Conservation (phyloP, 2,888 invertebrate species). For the Cataglyphis altisquamis region DNA sequence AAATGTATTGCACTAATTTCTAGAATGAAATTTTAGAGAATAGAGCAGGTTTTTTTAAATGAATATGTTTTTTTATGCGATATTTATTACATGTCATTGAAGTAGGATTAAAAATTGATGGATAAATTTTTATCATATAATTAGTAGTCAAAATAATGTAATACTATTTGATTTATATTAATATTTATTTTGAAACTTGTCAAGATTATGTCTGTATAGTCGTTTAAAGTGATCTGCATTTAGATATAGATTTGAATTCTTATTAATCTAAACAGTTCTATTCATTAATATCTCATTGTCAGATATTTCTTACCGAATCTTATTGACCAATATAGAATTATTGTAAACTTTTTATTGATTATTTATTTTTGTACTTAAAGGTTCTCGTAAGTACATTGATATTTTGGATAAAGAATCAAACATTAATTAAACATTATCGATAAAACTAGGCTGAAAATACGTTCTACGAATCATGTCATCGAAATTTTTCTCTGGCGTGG, state of each 20-base stretch:
- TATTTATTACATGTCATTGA: neutral
- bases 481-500: slow-evolving; percentile 47
- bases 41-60: neutral
- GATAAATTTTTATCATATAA: neutral
- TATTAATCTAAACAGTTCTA: neutral
- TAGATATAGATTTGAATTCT: neutral
- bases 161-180: neutral
- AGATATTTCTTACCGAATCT: neutral
- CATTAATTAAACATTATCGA: neutral
- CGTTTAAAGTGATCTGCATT: neutral
- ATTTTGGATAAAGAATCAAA: neutral
- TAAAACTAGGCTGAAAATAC: neutral
- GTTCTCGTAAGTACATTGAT: neutral
- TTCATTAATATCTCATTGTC: neutral
- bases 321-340: neutral
- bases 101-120: neutral
- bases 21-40: neutral
- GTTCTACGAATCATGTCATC: slow-evolving; percentile 61
- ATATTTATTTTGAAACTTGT: slow-evolving; percentile 5
- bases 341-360: neutral
- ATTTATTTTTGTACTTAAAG: neutral
- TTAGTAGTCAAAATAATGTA: neutral
- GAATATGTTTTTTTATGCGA: neutral
- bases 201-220: neutral
- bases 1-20: neutral